Base-by-base conservation (phyloP, 2,113 vertebrate genomes). In the Pollimyrus isidori region DNA sequence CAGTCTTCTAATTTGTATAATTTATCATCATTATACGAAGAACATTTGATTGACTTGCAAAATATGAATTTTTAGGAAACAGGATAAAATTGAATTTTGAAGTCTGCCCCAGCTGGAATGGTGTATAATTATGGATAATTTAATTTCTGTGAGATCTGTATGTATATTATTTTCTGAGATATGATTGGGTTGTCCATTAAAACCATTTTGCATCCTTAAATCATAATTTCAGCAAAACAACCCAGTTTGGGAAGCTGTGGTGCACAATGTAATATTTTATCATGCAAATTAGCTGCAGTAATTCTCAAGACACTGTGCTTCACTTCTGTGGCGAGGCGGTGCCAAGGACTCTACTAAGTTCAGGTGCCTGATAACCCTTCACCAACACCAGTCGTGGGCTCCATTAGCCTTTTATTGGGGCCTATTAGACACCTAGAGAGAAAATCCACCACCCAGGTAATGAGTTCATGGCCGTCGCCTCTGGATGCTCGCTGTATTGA, bases 31-130 rank as follows among this genome's bases (percentile, higher is more conserved):
- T 85, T 85, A 48, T 46, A 48, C 26, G 19, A 85, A 85, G 46
- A 85, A 85, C 82, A 85, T 46, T 85, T 48, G 82, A 85, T 49
- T 85, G 82, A n/a, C 42, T 84, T 45, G 9, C 3, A 85, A 85
- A 56, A 85, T 45, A 19, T 83, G 80, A 17, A 23, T 83, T 83
- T 83, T 83, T 83, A 23, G 21, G 39, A 46, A 85, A 42, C 35
- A 42, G 73, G 73, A 85, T 48, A 13, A 85, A 85, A 85, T 45
- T 85, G 11, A 85, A 49, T 49, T 48, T 85, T n/a, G 82, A 49
- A 85, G 45, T 42, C 73, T 80, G 73, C 73, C 73, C 73, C 35
- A 39, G 73, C 15, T 80, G 73, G 35, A 80, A 80, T 42, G 73
- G 15, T 80, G 15, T 80, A 42, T 69, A 69, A 69, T 80, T 80